Evolutionary conservation across 2,888 invertebrate species (phyloP).

Genomic region (Chrysodeixis includens): DNA sequence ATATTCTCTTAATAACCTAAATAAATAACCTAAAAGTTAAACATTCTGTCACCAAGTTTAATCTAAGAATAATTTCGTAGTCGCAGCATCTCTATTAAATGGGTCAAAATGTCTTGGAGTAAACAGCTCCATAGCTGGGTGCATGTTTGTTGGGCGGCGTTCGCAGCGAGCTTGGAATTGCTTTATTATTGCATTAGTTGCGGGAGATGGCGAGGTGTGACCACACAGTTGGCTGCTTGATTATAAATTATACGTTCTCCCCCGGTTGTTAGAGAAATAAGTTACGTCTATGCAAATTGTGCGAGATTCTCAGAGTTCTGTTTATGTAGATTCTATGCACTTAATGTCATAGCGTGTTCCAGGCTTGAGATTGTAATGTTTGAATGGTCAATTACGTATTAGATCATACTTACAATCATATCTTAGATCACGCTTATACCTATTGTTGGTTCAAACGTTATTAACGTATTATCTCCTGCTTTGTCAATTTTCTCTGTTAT

Average conservation of each 20-base stretch:
- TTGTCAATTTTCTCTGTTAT: too few relatives aligned
- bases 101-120: constrained; percentile 42
- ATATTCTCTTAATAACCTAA: neutral
- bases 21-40: neutral
- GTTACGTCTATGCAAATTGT: neutral
- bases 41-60: neutral
- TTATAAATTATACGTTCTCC: constrained; percentile 16
- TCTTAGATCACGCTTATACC: too few relatives aligned
- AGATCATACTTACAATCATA: too few relatives aligned
- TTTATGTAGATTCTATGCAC: neutral
- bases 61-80: constrained; percentile 12
- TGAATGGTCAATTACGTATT: too few relatives aligned
- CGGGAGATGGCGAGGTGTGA: constrained; percentile 57
- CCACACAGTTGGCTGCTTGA: constrained; percentile 27
- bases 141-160: constrained; percentile 50
- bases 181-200: constrained; percentile 83
- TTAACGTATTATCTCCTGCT: too few relatives aligned
- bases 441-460: too few relatives aligned
- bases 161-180: constrained; percentile 68
- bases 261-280: neutral
- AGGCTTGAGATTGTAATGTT: too few relatives aligned
- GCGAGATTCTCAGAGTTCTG: constrained; percentile 3
- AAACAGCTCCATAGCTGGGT: constrained; percentile 32
- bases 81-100: constrained; percentile 22
- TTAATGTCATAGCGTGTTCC: too few relatives aligned